Evolutionary conservation across 1,140 invertebrate genomes (phyloP).

Genomic region (Trichonephila inaurata): DNA sequence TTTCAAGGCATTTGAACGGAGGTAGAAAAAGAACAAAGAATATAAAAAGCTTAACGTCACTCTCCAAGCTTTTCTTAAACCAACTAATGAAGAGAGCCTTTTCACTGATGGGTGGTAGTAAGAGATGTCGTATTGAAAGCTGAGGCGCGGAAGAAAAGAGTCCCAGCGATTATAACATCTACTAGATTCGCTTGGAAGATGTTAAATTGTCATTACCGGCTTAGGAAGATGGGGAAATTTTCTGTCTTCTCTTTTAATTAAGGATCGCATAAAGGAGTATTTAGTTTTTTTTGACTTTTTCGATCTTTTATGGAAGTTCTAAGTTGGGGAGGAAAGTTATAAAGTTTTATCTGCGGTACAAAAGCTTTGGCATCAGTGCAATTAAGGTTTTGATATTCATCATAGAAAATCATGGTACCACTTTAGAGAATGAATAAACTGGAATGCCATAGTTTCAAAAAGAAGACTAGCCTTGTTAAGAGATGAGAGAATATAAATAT

Average conservation of each 20-base stretch:
- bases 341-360: neutral
- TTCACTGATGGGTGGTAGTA: conserved; percentile 52
- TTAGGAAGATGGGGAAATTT: neutral
- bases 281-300: neutral
- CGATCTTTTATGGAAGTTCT: neutral
- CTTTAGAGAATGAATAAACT: too few species aligned
- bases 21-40: neutral
- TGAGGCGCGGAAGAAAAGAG: conserved; percentile 27
- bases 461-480: too few species aligned
- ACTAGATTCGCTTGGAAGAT: neutral
- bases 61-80: conserved; percentile 2
- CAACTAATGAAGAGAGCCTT: conserved; percentile 53
- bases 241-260: conserved; percentile 36
- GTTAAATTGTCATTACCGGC: conserved; percentile 53
- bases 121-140: conserved; percentile 21
- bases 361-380: neutral
- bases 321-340: neutral
- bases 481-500: too few species aligned
- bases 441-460: too few species aligned
- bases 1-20: conserved; percentile 31
- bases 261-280: neutral
- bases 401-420: too few species aligned
- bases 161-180: conserved; percentile 23
- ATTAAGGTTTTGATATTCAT: neutral
- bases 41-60: conserved; percentile 31